Evolutionary conservation across 2,797 vertebrate genomes (phyloP).

Genomic region (Echeneis naucrates): DNA sequence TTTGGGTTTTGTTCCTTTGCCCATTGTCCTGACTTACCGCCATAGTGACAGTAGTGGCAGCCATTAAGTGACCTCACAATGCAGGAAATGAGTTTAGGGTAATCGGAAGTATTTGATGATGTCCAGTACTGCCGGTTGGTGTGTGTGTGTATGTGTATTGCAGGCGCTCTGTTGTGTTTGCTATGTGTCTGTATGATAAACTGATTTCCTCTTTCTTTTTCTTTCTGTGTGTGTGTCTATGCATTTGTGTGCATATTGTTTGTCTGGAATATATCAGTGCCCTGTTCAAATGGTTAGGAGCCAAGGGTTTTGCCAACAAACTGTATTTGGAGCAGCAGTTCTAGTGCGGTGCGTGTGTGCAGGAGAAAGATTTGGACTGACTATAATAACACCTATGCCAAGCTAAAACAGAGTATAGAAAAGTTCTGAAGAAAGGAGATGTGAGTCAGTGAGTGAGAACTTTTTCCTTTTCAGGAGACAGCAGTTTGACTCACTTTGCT

Average conservation of each 20-base stretch:
- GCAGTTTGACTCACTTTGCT: conserved; percentile 26
- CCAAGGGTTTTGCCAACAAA: conserved; percentile 47
- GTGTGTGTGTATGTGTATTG: conserved; percentile 30
- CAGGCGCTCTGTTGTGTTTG: conserved; percentile 18
- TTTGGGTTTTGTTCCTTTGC: conserved; percentile 16
- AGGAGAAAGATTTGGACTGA: conserved; percentile 40
- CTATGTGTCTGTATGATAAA: conserved; percentile 33
- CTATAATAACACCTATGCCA: conserved; percentile 51
- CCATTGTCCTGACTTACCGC: conserved; percentile 42
- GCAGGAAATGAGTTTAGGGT: conserved; percentile 81
- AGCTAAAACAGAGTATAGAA: conserved; percentile 40
- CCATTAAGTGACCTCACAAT: conserved; percentile 48
- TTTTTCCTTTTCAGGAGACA: conserved; percentile 60
- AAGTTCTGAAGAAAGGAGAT: conserved; percentile 15
- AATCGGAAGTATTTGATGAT: conserved; percentile 85
- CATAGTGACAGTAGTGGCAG: conserved; percentile 40
- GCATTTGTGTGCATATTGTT: conserved; percentile 37
- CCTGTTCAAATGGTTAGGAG: conserved; percentile 35
- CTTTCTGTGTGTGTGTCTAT: conserved; percentile 13
- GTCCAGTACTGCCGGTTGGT: conserved; percentile 65
- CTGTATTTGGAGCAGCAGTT: conserved; percentile 46
- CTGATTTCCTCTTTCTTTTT: conserved; percentile 27
- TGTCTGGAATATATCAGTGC: conserved; percentile 64
- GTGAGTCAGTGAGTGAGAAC: conserved; percentile 12
- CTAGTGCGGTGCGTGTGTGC: conserved; percentile 25